These are phyloP conservation scores for Odontophorus gujanensis DNA, from an alignment of 2,113 vertebrate species.

Conservation along the genomic window DNA sequence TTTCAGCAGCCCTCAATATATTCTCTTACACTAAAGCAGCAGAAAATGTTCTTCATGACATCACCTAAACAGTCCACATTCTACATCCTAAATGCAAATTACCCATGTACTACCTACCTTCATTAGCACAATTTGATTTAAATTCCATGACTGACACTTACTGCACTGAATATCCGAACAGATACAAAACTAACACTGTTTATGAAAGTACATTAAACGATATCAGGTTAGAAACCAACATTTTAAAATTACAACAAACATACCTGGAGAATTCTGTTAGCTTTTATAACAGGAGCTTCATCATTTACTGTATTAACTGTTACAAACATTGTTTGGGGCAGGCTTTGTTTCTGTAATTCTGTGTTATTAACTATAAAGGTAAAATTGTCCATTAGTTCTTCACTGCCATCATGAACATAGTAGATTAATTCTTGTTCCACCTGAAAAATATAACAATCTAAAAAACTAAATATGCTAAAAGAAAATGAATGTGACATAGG, in stretches of 20 bases:
- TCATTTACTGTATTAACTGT: slow-evolving; percentile 87
- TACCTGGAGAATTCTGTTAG: slow-evolving; percentile 89
- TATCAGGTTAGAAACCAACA: background rate
- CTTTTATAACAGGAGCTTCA: slow-evolving; percentile 83
- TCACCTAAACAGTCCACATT: background rate
- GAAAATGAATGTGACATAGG: background rate
- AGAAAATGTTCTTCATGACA: background rate
- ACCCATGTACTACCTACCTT: background rate
- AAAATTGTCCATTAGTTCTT: slow-evolving; percentile 84
- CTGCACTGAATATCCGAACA: background rate
- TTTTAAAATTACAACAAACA: slow-evolving; percentile 56
- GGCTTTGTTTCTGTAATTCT: slow-evolving; percentile 85
- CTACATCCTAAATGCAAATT: background rate
- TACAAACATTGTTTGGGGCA: slow-evolving; percentile 81
- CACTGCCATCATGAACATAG: slow-evolving; percentile 88
- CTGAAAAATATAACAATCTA: slow-evolving; percentile 72
- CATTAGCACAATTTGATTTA: background rate
- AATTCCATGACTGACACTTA: background rate
- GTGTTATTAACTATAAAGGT: slow-evolving; percentile 85
- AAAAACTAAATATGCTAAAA: background rate
- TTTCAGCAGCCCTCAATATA: background rate
- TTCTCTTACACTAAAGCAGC: background rate
- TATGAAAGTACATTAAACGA: background rate
- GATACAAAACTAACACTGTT: background rate
- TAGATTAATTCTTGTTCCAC: slow-evolving; percentile 88